Evolutionary conservation across 1,140 invertebrate species (phyloP).

Genomic region (Trachelipus rathkii): DNA sequence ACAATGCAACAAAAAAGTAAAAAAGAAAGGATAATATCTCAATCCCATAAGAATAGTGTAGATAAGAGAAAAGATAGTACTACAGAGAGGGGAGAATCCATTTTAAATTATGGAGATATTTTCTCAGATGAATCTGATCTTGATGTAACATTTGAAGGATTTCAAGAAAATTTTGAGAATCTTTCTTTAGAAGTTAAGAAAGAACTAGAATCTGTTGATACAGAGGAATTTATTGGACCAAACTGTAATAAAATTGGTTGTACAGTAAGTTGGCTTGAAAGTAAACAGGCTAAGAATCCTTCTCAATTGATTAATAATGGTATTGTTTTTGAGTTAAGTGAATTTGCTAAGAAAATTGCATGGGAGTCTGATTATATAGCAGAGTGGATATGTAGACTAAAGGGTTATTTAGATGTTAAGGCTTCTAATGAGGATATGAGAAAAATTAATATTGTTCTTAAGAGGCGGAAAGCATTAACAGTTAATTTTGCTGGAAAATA

Average conservation of each 20-base stretch:
- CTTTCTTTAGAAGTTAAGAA: background rate
- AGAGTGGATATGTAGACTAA: constrained; percentile 33
- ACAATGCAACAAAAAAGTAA: constrained; percentile 13
- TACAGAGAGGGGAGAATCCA: no score
- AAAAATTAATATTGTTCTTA: constrained; percentile 33
- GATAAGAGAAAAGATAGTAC: no score
- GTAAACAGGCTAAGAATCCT: constrained; percentile 14
- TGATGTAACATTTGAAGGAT: no score
- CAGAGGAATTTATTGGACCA: constrained; percentile 35
- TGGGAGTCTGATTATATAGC: constrained; percentile 36
- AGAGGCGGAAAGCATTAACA: constrained; percentile 37
- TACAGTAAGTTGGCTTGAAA: constrained; percentile 40
- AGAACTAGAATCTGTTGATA: background rate
- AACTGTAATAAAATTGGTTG: constrained; percentile 38
- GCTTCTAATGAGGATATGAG: constrained; percentile 27
- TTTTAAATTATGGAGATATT: no score
- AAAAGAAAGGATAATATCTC: background rate
- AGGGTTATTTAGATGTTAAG: constrained; percentile 8
- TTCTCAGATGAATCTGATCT: no score
- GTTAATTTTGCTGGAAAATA: constrained; percentile 36
- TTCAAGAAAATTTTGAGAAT: no score
- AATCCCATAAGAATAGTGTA: no score
- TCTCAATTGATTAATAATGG: constrained; percentile 28
- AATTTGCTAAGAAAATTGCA: constrained; percentile 42
- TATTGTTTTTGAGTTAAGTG: constrained; percentile 37